Base-by-base conservation (phyloP, 2,113 vertebrate genomes). In the Tor tambroides region DNA sequence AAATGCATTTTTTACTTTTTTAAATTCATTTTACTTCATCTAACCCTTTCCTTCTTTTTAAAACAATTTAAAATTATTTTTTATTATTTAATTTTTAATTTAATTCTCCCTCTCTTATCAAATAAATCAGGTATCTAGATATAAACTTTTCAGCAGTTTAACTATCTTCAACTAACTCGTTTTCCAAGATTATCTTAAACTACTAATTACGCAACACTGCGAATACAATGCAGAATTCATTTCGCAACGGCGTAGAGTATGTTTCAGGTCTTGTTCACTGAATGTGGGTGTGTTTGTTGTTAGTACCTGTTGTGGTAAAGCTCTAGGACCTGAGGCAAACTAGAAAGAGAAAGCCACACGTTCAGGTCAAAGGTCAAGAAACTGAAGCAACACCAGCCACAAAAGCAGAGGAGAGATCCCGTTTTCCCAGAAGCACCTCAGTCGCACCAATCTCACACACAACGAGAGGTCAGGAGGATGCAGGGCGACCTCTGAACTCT, bases 251-350 rank as follows among this genome's bases (percentile, higher is more conserved):
- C 3, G 21, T 10, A 61, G 56, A 61, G 56, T 4, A 72, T 12
- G 35, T 41, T 41, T 72, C 19, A 23, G 43, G 43, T 28, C 43
- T 51, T 51, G 26, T 51, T 78, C 26, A 28, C 0, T 78, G 61
- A 7, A 2, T 28, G 17, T 61, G n/a, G n/a, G 30, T 56, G 67
- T 72, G 69, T 76, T 23, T 67, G 80, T 90, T 17, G 93, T 94
- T 94, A 97, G 95, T 96, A 96, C 96, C 96, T 96, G 96, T 95
- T 96, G 96, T 93, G 96, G 95, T 94, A 96, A 94, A 95, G 96
- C 92, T 88, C 96, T 94, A 94, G 96, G 95, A 95, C 95, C 96
- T 87, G 95, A 93, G 94, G 95, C 95, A 95, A 96, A 97, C 96
- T 97, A 94, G 89, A 95, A 92, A 90, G 80, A 89, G 71, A 91